Conservation (phyloP, 2,113 vertebrate genomes). For the Callopanchax toddi region DNA sequence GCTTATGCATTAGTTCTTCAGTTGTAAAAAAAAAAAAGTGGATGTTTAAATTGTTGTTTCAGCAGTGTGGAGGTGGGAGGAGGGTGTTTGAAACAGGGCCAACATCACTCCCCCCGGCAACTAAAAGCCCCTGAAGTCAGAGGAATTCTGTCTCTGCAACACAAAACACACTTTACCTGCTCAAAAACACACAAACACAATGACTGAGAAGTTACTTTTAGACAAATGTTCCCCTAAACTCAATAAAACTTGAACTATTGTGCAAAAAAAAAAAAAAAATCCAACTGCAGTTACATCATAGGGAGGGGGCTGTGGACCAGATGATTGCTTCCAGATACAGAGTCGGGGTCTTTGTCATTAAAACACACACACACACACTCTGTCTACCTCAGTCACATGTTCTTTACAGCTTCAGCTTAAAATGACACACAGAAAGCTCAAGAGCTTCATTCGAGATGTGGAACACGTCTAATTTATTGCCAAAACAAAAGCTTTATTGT, state of each 20-base stretch:
- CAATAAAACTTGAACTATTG: conserved; percentile 38
- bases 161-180: conserved; percentile 2
- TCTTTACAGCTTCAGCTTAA: conserved; percentile 30
- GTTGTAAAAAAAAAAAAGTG: conserved; percentile 5
- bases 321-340: conserved; percentile 82
- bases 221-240: conserved; percentile 45
- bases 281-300: conserved; percentile 77
- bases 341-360: conserved; percentile 69
- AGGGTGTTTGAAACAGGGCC: conserved; percentile 56
- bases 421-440: conserved; percentile 39
- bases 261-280: conserved; percentile 34
- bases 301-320: conserved; percentile 68
- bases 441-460: conserved; percentile 27
- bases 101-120: conserved; percentile 22
- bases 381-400: neutral
- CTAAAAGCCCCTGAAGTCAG: neutral
- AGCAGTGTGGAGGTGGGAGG: conserved; percentile 56
- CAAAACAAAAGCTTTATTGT: conserved; percentile 32
- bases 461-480: conserved; percentile 18
- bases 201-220: conserved; percentile 42
- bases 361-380: conserved; percentile 36
- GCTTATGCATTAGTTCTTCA: too few relatives aligned
- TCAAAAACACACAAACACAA: conserved; percentile 1
- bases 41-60: conserved; percentile 61
- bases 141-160: neutral